Base-by-base conservation (phyloP, 2,888 invertebrate species). In the Drosophila paramelanica region DNA sequence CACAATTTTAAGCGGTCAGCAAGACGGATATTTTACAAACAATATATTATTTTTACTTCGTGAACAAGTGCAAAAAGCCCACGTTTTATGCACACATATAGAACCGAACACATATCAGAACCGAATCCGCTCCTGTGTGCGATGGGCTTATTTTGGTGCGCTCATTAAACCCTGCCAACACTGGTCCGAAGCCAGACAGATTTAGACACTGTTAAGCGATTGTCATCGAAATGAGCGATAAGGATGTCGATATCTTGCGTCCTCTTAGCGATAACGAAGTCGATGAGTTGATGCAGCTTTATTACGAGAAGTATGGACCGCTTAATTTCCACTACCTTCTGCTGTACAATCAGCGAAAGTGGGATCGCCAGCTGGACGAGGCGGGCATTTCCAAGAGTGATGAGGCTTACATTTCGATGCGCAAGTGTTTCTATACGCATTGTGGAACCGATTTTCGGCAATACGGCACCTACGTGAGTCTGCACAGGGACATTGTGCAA, bases 321-420 rank as follows among this genome's bases (percentile, higher is more conserved):
- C 62, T 65, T 4, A 87, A 82, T 39, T 90, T 90, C 42, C 91
- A 91, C 49, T 92, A 89, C 55, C 67, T 91, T 14, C 58, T 90
- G 4, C 68, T 92, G 10, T 89, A 89, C 60, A 92, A 90, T 53
- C 91, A 91, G 55, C 73, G 78, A 3, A 90, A 90, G 55, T 92
- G 91, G 92, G 87, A 88, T 64, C 67, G 58, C 5, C 77, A 91
- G 61, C 55, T 91, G 25, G 64, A 52, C 1, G 67, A 45, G 10
- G 72, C 61, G 1, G 65, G 76, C 10, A 62, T 72, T 3, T 14
- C 41, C 0, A 17, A 43, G 8, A 46, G 41, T 20, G 60, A 79
- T 23, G 52, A 60, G 2, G 45, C 57, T 0, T 43, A 73, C 71
- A 73, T 77, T 8, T 79, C 90, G 17, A 65, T 92, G 68, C 81